Base-by-base conservation (phyloP, 1,140 invertebrate genomes). In the Drosophila trapezifrons region DNA sequence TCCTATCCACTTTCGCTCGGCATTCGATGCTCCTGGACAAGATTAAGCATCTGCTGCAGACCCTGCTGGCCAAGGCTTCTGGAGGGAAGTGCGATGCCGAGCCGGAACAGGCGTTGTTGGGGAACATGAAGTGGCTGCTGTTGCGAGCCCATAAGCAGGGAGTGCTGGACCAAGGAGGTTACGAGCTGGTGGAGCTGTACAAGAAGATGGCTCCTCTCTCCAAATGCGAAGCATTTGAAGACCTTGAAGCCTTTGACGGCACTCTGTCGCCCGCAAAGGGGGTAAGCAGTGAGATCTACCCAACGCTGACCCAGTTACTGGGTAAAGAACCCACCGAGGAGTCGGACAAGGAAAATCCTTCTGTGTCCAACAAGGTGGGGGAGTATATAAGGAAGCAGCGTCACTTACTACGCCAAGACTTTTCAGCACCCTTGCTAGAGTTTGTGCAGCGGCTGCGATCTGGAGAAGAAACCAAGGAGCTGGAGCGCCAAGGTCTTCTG, bases 381-480 rank as follows among this genome's bases (percentile, higher is more conserved):
- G 94, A 96, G 74, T 98, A 98, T 84, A 90, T 98, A 12, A 96
- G 97, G 79, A 93, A 95, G 0, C 96, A 97, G 76, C 96, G 96
- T 81, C 92, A 95, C 12, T 92, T 97, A 3, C 90, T 97, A 20
- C 90, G 95, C 12, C 96, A 97, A 92, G 96, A 97, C 91, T 96
- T 95, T 91, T 92, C 94, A 40, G 83, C 90, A 1, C 95, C 95
- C 3, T 77, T 96, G 40, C 78, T 94, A 8, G 92, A 86, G 54
- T 92, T 90, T 55, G 82, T 91, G 4, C 59, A 54, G 13, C 40
- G 65, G 13, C 32, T 90, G 46, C 90, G 79, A 29, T 74, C 74
- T 49, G 85, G 84, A 35, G 75, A 86, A 18, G 82, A 92, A 54
- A 67, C 89, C 0, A 47, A 62, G 15, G 8, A 81, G 17, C 79